These are phyloP conservation scores for Maniola jurtina DNA, from an alignment of 1,140 invertebrate species.

Conservation along the genomic window DNA sequence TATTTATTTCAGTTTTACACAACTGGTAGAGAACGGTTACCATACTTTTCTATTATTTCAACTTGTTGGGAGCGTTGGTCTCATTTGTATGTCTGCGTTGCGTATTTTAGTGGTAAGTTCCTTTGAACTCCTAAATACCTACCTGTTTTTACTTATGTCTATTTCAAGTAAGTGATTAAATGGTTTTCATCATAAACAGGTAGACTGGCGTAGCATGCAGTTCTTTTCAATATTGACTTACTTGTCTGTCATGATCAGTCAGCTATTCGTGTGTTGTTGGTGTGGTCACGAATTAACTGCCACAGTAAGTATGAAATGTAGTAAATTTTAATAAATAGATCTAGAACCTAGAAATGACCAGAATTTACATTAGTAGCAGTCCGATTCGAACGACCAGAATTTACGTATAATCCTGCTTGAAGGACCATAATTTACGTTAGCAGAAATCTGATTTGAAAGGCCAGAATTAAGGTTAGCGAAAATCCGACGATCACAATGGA, in stretches of 20 bases:
- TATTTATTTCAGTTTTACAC: conserved; percentile 53
- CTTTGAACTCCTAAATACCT: background rate
- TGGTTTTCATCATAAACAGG: conserved; percentile 28
- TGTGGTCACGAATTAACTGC: conserved; percentile 80
- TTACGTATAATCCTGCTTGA: too few relatives aligned
- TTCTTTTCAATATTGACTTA: conserved; percentile 73
- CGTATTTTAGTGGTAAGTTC: conserved; percentile 58
- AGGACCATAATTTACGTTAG: too few relatives aligned
- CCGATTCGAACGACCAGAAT: too few relatives aligned
- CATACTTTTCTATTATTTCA: conserved; percentile 65
- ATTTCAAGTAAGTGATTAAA: background rate
- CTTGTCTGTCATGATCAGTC: conserved; percentile 69
- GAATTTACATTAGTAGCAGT: background rate
- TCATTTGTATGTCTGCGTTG: conserved; percentile 68
- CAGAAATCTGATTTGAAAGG: too few relatives aligned
- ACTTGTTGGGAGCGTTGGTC: conserved; percentile 61
- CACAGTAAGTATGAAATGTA: conserved; percentile 66
- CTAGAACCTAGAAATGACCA: background rate
- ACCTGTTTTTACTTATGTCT: background rate
- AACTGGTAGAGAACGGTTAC: conserved; percentile 56
- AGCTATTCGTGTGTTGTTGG: conserved; percentile 80
- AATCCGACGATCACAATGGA: too few relatives aligned
- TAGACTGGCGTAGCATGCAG: conserved; percentile 64
- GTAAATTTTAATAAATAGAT: too few relatives aligned
- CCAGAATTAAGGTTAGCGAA: too few relatives aligned